These are phyloP conservation scores for Danio choprae DNA, from an alignment of 2,797 vertebrate species.

Conservation along the genomic window DNA sequence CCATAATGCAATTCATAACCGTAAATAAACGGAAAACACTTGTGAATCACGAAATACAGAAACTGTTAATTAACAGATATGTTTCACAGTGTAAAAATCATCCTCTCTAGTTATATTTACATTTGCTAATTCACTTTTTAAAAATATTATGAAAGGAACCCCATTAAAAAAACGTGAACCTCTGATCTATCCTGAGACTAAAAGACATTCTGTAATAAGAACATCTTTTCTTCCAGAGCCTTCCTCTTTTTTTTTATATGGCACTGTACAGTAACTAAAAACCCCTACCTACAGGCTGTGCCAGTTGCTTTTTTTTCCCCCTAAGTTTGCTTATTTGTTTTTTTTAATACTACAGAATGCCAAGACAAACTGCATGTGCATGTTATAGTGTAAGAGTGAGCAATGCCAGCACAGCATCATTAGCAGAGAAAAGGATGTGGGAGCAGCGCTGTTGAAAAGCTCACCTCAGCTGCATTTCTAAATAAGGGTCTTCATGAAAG, in stretches of 20 bases:
- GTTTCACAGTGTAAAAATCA: slow-evolving; percentile 71
- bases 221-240: slow-evolving; percentile 74
- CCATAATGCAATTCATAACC: too few relatives aligned
- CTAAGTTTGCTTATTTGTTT: slow-evolving; percentile 47
- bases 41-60: too few relatives aligned
- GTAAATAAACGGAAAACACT: too few relatives aligned
- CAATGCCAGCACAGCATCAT: slow-evolving; percentile 78
- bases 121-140: slow-evolving; percentile 76
- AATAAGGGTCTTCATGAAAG: slow-evolving; percentile 80
- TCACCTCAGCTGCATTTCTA: slow-evolving; percentile 79
- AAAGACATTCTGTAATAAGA: slow-evolving; percentile 77
- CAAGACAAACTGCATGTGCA: slow-evolving; percentile 86
- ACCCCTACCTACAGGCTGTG: slow-evolving; percentile 68
- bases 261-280: slow-evolving; percentile 76
- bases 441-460: slow-evolving; percentile 75
- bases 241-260: slow-evolving; percentile 73
- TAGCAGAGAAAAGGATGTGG: slow-evolving; percentile 64
- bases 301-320: slow-evolving; percentile 71
- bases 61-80: too few relatives aligned
- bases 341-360: slow-evolving; percentile 67
- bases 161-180: too few relatives aligned
- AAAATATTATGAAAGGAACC: too few relatives aligned
- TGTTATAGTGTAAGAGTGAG: slow-evolving; percentile 76
- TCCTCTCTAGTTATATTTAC: slow-evolving; percentile 68
- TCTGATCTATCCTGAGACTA: slow-evolving; percentile 71